Percentiles rank a stretch among this genome's conserved stretches.
phyloP scores from a whole-genome alignment of 1,140 invertebrate species.

The Rhyacophila brunnea region DNA sequence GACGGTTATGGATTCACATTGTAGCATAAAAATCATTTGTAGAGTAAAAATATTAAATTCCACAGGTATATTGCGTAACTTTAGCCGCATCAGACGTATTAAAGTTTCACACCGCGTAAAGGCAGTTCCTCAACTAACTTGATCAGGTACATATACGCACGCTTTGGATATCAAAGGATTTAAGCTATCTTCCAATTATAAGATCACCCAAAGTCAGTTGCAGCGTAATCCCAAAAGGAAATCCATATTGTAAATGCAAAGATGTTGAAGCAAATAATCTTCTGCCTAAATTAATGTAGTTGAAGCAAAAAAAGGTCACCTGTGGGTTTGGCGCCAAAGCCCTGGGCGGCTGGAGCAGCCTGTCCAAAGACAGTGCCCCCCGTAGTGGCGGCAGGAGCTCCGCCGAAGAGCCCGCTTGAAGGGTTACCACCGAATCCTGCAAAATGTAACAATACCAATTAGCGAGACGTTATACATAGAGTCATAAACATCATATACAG shows the following conservation, averaged over 20 bases:
- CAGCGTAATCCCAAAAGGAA: no score
- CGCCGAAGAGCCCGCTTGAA: constrained; percentile 50
- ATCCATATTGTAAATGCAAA: no score
- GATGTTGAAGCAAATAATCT: no score
- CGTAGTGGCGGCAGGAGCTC: constrained; percentile 40
- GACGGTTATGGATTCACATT: background rate
- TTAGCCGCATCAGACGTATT: background rate
- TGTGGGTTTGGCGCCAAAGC: constrained; percentile 61
- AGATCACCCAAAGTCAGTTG: no score
- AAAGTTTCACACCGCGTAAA: background rate
- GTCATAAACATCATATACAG: background rate
- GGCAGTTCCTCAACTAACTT: no score
- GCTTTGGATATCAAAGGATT: no score
- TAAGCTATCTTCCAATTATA: no score
- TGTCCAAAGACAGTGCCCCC: constrained; percentile 18
- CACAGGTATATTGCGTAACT: background rate
- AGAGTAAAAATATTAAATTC: background rate
- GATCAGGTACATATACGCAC: no score
- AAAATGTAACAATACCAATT: background rate
- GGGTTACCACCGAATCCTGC: constrained; percentile 23
- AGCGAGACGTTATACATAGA: background rate
- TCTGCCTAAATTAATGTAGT: no score
- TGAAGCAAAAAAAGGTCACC: no score
- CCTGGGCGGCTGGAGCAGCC: constrained; percentile 42
- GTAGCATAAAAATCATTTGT: background rate